Base-by-base conservation (phyloP, 2,888 invertebrate species). In the Drosophila cognata region DNA sequence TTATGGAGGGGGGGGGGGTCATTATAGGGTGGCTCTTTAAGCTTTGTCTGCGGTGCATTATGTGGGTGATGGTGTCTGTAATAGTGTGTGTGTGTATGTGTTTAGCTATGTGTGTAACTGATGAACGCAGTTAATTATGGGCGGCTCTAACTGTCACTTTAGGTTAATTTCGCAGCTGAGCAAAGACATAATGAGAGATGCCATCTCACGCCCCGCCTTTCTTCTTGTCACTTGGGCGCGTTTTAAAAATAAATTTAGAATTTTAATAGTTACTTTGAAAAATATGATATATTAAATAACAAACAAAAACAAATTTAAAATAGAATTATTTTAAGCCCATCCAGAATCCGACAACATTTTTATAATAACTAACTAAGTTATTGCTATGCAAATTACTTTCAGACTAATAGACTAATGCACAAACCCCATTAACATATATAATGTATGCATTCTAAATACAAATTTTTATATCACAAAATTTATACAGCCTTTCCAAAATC, bases 91-190 rank as follows among this genome's bases (percentile, higher is more conserved):
- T 35, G 61, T 68, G 65, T 35, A 52, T 28, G 31, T 53, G 53
- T 6, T 18, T 36, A 11, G 8, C 43, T 36, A 35, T 46, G 69
- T 21, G 51, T 74, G 80, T 81, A 81, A 81, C 77, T 82, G 82
- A 82, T 82, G 82, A 72, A 72, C 64, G 68, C 74, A 68, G 68
- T 84, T 82, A 82, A 84, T 84, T 82, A 82, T 74, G 70, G 52
- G 38, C 57, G 79, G 84, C 82, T 82, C 78, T 69, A 60, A 74
- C 71, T 82, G 82, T 82, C 82, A 79, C 70, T 71, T 65, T 52
- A 46, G 58, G 65, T 53, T 57, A 50, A 76, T 79, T 79, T 79
- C 28, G 41, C 70, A 77, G 60, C 53, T 57, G 59, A 57, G 55
- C 41, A 33, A 43, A 73, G 61, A 11, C 33, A 59, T 55, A 53